Evolutionary conservation across 2,888 invertebrate species (phyloP).

Genomic region (Polia nebulosa): DNA sequence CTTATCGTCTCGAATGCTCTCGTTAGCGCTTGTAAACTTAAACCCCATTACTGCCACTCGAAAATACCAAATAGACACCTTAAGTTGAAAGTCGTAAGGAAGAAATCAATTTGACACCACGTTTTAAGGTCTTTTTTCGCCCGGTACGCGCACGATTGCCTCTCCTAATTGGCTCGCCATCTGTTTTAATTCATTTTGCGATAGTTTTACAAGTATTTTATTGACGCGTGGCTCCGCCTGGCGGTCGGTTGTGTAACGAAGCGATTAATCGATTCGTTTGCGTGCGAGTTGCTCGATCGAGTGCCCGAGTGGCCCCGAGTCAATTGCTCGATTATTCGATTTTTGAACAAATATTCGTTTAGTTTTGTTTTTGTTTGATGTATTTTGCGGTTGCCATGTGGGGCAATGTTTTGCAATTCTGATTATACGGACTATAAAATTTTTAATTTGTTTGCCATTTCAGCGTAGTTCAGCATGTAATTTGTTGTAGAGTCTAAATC

Average conservation of each 20-base stretch:
- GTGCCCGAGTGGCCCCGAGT: constrained; percentile 74
- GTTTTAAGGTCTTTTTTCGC: constrained; percentile 85
- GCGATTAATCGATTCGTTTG: constrained; percentile 90
- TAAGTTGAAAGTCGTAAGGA: constrained; percentile 71
- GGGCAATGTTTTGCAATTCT: constrained; percentile 50
- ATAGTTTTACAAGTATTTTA: constrained; percentile 91
- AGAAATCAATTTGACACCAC: constrained; percentile 69
- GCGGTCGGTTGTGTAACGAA: constrained; percentile 84
- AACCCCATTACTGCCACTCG: constrained; percentile 81
- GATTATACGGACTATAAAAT: constrained; percentile 44
- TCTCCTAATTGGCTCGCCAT: constrained; percentile 90
- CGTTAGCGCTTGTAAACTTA: constrained; percentile 89
- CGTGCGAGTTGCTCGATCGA: constrained; percentile 85
- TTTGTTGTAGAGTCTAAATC: constrained; percentile 32
- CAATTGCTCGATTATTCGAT: constrained; percentile 81
- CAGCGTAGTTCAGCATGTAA: constrained; percentile 22
- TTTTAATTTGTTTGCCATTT: constrained; percentile 49
- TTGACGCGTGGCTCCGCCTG: constrained; percentile 90
- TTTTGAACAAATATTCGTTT: constrained; percentile 78
- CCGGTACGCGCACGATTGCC: constrained; percentile 89
- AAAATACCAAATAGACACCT: constrained; percentile 73
- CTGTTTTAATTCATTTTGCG: constrained; percentile 91
- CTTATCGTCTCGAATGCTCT: constrained; percentile 86
- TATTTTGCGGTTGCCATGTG: constrained; percentile 51
- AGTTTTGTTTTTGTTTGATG: constrained; percentile 65